These are phyloP conservation scores for Listrodromus nycthemerus DNA, from an alignment of 2,888 invertebrate genomes.

Conservation along the genomic window DNA sequence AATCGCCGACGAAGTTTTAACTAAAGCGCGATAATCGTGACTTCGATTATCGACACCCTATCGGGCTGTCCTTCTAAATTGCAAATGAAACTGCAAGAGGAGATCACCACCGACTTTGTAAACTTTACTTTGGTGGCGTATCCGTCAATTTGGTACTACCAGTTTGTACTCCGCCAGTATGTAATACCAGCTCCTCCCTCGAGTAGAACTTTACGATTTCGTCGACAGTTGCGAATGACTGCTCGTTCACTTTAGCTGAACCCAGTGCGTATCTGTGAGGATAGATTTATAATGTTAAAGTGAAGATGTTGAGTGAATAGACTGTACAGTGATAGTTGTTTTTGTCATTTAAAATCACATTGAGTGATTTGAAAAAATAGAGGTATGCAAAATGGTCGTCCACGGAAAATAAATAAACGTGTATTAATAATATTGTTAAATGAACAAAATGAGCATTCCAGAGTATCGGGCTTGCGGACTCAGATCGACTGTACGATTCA, in stretches of 20 bases:
- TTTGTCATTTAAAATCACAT: no score
- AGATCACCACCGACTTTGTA: slow-evolving; percentile 20
- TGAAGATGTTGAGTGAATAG: neutral
- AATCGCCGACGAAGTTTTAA: slow-evolving; percentile 2
- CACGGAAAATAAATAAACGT: neutral
- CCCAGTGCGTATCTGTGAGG: slow-evolving; percentile 82
- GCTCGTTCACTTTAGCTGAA: slow-evolving; percentile 81
- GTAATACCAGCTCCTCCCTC: slow-evolving; percentile 79
- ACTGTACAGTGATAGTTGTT: no score
- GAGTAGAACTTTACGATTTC: slow-evolving; percentile 81
- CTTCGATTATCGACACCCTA: neutral
- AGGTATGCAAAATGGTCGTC: neutral
- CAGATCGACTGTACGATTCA: neutral
- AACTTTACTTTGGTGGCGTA: slow-evolving; percentile 78
- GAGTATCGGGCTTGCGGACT: slow-evolving; percentile 35
- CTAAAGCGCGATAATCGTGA: neutral
- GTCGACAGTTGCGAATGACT: slow-evolving; percentile 80
- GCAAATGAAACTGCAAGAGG: neutral
- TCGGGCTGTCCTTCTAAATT: neutral
- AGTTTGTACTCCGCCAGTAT: slow-evolving; percentile 78
- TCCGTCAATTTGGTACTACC: slow-evolving; percentile 81
- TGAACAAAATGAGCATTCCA: neutral
- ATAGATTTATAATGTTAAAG: neutral
- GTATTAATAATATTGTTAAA: neutral
- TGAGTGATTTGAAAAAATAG: neutral